These are phyloP conservation scores for Clarias magur DNA, from an alignment of 2,113 vertebrate species.

Conservation along the genomic window DNA sequence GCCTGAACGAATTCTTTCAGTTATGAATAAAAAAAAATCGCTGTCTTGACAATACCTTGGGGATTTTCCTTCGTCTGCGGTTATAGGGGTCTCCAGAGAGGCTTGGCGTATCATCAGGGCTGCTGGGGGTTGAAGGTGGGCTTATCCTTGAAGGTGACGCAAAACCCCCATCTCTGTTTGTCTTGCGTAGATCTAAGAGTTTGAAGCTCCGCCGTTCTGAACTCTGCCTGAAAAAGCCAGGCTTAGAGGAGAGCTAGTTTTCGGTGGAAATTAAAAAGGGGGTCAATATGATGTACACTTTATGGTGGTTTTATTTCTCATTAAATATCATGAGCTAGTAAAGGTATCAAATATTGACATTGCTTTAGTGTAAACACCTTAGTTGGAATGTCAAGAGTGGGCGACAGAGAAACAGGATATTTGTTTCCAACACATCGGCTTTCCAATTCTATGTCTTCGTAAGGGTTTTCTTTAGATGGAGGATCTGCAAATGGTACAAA, in stretches of 20 bases:
- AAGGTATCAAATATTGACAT: neutral
- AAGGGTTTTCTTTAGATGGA: slow-evolving; percentile 93
- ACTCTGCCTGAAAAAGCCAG: slow-evolving; percentile 88
- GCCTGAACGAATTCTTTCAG: slow-evolving; percentile 27
- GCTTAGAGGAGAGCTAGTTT: slow-evolving; percentile 76
- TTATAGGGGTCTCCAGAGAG: slow-evolving; percentile 89
- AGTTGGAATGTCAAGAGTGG: slow-evolving; percentile 79
- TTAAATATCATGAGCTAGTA: neutral
- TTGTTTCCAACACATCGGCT: slow-evolving; percentile 87
- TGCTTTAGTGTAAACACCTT: slow-evolving; percentile 76
- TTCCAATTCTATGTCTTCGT: slow-evolving; percentile 93
- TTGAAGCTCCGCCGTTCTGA: slow-evolving; percentile 93
- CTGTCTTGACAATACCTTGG: slow-evolving; percentile 78
- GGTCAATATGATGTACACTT: neutral
- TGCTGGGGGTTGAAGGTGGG: slow-evolving; percentile 94
- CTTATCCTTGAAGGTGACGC: slow-evolving; percentile 84
- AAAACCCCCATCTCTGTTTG: slow-evolving; percentile 80
- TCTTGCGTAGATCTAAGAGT: slow-evolving; percentile 85
- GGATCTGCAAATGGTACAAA: slow-evolving; percentile 78
- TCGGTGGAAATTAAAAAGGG: neutral
- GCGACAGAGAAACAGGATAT: slow-evolving; percentile 78
- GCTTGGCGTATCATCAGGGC: slow-evolving; percentile 91
- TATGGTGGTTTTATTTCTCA: neutral
- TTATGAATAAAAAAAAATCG: slow-evolving; percentile 7
- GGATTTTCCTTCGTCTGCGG: slow-evolving; percentile 89